Evolutionary conservation across 2,888 invertebrate genomes (phyloP).

Genomic region (Drosophila maculinotata): DNA sequence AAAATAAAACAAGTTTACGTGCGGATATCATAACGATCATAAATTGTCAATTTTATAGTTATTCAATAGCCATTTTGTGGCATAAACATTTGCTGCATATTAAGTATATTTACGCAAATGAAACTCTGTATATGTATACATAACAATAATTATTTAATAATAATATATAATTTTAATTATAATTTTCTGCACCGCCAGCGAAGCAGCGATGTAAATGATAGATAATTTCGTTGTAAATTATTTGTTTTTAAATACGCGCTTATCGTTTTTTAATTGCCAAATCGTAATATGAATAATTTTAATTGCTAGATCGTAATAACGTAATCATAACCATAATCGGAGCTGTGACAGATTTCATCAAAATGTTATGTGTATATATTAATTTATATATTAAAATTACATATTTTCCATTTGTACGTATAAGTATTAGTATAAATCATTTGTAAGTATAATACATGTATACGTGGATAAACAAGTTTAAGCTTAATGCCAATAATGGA

Average conservation of each 20-base stretch:
- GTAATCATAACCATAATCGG: neutral
- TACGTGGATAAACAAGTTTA: conserved; percentile 26
- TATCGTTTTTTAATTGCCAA: conserved; percentile 62
- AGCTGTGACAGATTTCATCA: conserved; percentile 27
- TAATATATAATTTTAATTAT: too few relatives aligned
- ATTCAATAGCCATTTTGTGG: conserved; percentile 65
- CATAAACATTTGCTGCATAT: conserved; percentile 62
- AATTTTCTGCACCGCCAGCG: too few relatives aligned
- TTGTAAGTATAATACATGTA: conserved; percentile 3
- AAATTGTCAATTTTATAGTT: conserved; percentile 69
- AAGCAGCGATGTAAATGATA: conserved; percentile 30
- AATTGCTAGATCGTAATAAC: too few relatives aligned
- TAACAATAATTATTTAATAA: too few relatives aligned
- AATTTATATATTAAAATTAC: neutral
- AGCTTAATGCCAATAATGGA: conserved; percentile 47
- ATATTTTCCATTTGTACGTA: neutral
- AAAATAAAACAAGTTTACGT: conserved; percentile 23
- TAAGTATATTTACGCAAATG: conserved; percentile 38
- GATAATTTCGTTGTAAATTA: conserved; percentile 67
- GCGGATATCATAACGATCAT: conserved; percentile 53
- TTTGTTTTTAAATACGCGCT: conserved; percentile 77
- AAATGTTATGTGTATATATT: neutral
- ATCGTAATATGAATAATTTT: conserved; percentile 46
- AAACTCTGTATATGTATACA: conserved; percentile 8
- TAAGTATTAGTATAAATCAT: neutral